phyloP scores from a whole-genome alignment of 2,797 vertebrate genomes.

The Spinus olivaceus region DNA sequence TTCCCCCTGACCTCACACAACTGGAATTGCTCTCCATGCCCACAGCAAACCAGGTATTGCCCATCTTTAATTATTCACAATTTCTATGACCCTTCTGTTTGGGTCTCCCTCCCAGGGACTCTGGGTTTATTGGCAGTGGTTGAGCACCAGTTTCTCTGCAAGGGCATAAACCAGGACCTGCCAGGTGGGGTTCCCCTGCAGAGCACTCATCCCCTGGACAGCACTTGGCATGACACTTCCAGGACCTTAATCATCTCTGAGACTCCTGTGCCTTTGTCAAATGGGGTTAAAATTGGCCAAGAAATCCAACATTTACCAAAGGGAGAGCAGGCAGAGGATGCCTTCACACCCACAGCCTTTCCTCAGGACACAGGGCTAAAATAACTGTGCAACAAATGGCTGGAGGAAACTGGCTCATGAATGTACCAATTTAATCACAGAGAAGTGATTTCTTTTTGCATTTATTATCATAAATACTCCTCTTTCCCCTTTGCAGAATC shows the following conservation, averaged over 20 bases:
- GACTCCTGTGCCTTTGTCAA: not conserved
- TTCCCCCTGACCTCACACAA: rapidly evolving
- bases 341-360: not conserved
- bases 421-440: constrained; percentile 1
- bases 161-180: too few relatives aligned
- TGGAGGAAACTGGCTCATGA: not conserved
- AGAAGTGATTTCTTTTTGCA: constrained; percentile 29
- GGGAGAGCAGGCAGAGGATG: not conserved
- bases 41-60: not conserved
- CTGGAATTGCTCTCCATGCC: not conserved
- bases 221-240: not conserved
- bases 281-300: not conserved
- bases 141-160: not conserved
- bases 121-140: not conserved
- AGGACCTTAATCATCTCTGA: not conserved
- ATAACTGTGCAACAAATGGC: not conserved
- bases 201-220: not conserved
- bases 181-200: not conserved
- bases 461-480: not conserved
- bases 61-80: not conserved
- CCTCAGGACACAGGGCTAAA: not conserved
- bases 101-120: too few relatives aligned
- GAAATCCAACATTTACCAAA: not conserved
- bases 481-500: not conserved
- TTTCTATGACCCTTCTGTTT: not conserved